Evolutionary conservation across 1,140 invertebrate species (phyloP), one percentile per base, ranked within the genome.

Genomic region (Diorhabda carinulata): DNA sequence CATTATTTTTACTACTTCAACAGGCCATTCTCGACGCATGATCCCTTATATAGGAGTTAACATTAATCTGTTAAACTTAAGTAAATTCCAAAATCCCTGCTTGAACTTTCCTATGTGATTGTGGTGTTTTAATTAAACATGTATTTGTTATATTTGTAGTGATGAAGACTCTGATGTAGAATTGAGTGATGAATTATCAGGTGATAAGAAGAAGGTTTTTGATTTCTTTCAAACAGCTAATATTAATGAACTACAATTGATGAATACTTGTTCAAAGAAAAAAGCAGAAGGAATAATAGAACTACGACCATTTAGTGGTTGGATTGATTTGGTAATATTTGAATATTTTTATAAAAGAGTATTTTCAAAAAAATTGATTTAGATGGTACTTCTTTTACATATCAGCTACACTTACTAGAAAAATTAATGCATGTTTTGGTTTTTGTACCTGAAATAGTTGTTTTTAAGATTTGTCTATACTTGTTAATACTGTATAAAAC

Each of bases 121-220:
- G 25, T 25, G 25, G 25, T 25, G 25, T 25, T 25, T 25, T 25
- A 25, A 25, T 25, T 25, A 25, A 25, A 25, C 25, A 25, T 25
- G 25, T 25, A 25, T 25, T 25, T 25, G 42, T 8, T 61, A 52
- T 68, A 59, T 71, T 66, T 68, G 47, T 65, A 88, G 87, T 67
- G 88, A 90, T 83, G 88, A 88, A 58, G 91, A 92, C 77, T 91
- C 90, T 7, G 91, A 92, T 78, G 83, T 85, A 5, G 90, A 92
- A 80, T 82, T 90, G 73, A 87, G 86, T 5, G 85, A 90, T 71
- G 87, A 89, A 69, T 81, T 92, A 70, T 86, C 86, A 0, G 84
- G 84, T 45, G 87, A 91, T 74, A 90, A 91, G 67, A 87, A 87
- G 73, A 86, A 87, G 77, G 91, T 93, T 43, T 88, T 92, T 70